phyloP scores from a whole-genome alignment of 1,140 invertebrate species.

The Drosophila nikananu region DNA sequence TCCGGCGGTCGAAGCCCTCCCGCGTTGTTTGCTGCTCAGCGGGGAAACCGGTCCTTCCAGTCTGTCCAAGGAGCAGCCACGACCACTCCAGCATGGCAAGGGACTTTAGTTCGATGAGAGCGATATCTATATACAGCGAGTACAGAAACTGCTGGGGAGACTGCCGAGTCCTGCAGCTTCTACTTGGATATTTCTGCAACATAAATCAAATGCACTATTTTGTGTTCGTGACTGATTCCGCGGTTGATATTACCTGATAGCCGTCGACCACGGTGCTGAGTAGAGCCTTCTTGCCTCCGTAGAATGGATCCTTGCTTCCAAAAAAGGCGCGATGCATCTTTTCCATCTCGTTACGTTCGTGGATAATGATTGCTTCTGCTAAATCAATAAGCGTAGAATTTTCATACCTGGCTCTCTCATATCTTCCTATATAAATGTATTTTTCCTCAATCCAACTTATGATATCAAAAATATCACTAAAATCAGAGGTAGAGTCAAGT shows the following conservation, averaged over 20 bases:
- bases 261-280: not conserved
- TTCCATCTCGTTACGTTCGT: not conserved
- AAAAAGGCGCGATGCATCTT: not conserved
- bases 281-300: not conserved
- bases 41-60: constrained; percentile 90
- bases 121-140: constrained; percentile 91
- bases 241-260: not conserved
- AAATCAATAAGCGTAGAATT: not conserved
- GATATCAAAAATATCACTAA: not conserved
- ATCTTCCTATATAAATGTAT: not conserved
- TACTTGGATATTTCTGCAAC: constrained; percentile 70
- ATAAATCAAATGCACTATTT: no score
- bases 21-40: constrained; percentile 88
- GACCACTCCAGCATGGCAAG: constrained; percentile 96
- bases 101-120: constrained; percentile 92
- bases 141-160: constrained; percentile 92
- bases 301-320: not conserved
- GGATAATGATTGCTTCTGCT: not conserved
- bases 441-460: not conserved
- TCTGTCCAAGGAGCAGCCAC: constrained; percentile 91
- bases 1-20: constrained; percentile 88
- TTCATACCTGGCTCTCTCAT: not conserved
- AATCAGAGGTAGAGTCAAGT: not conserved
- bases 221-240: not conserved
- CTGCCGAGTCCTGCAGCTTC: constrained; percentile 90